Evolutionary conservation across 2,797 vertebrate species (phyloP).

Genomic region (Paedocypris micromegethes): DNA sequence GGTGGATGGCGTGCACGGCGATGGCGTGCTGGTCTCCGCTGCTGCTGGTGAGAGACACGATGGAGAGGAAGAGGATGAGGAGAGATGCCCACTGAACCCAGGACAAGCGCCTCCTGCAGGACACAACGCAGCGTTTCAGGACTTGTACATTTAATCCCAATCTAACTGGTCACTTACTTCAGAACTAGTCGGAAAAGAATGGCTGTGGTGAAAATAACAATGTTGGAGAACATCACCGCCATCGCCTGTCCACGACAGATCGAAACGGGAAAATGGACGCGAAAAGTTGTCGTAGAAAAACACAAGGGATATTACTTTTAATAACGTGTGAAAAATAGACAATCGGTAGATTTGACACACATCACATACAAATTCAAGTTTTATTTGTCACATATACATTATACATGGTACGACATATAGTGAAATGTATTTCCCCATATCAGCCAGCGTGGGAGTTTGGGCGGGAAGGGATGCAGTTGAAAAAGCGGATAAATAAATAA

Average conservation of each 20-base stretch:
- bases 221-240: constrained; percentile 95
- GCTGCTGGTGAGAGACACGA: constrained; percentile 81
- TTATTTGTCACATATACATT: too few relatives aligned
- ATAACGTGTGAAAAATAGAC: too few relatives aligned
- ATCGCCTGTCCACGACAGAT: constrained; percentile 73
- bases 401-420: too few relatives aligned
- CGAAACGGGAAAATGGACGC: constrained; percentile 46
- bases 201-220: constrained; percentile 97
- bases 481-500: too few relatives aligned
- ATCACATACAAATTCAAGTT: too few relatives aligned
- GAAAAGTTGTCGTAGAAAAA: too few relatives aligned
- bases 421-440: too few relatives aligned
- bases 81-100: constrained; percentile 94
- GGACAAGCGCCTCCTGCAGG: constrained; percentile 79
- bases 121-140: constrained; percentile 1
- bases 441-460: too few relatives aligned
- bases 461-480: too few relatives aligned
- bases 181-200: constrained; percentile 91
- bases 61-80: constrained; percentile 87
- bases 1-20: constrained; percentile 72
- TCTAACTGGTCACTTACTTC: constrained; percentile 76
- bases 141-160: not conserved
- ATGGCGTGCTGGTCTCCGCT: constrained; percentile 71
- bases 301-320: too few relatives aligned
- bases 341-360: too few relatives aligned